Conservation (phyloP, 2,888 invertebrate species). For the Rutpela maculata region DNA sequence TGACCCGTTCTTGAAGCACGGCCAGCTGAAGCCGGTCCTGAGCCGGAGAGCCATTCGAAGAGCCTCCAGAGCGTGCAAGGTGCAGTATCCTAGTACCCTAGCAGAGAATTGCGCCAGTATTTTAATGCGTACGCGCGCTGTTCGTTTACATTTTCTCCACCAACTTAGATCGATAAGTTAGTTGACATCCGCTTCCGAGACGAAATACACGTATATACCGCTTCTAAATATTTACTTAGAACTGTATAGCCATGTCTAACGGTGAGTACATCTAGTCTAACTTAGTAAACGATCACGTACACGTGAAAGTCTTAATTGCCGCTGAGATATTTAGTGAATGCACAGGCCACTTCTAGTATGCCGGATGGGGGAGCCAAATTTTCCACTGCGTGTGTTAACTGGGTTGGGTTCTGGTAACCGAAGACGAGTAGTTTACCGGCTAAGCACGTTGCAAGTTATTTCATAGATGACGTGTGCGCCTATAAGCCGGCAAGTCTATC, state of each 20-base stretch:
- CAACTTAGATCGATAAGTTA: conserved; percentile 41
- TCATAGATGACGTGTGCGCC: not conserved
- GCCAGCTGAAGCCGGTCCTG: conserved; percentile 22
- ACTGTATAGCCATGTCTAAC: conserved; percentile 45
- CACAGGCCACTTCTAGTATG: not conserved
- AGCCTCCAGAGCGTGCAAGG: conserved; percentile 14
- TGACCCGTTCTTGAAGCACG: not conserved
- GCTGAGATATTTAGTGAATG: not conserved
- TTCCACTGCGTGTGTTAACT: not conserved
- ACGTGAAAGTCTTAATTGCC: not conserved
- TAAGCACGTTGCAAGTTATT: not conserved
- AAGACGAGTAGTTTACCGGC: not conserved
- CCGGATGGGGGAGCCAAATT: not conserved
- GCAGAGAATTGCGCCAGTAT: conserved; percentile 47
- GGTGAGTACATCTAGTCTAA: conserved; percentile 38
- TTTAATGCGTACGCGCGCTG: conserved; percentile 47
- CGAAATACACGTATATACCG: conserved; percentile 19
- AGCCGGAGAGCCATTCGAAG: not conserved
- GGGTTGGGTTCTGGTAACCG: not conserved
- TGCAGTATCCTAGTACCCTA: conserved; percentile 35
- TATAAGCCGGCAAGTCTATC: not conserved
- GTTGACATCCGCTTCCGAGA: conserved; percentile 46
- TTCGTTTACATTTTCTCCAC: conserved; percentile 15
- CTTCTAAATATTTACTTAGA: conserved; percentile 16
- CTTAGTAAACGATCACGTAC: not conserved